These are phyloP conservation scores for Palythoa grandis DNA, from an alignment of 92 coral and sea anemone species.

Conservation along the genomic window DNA sequence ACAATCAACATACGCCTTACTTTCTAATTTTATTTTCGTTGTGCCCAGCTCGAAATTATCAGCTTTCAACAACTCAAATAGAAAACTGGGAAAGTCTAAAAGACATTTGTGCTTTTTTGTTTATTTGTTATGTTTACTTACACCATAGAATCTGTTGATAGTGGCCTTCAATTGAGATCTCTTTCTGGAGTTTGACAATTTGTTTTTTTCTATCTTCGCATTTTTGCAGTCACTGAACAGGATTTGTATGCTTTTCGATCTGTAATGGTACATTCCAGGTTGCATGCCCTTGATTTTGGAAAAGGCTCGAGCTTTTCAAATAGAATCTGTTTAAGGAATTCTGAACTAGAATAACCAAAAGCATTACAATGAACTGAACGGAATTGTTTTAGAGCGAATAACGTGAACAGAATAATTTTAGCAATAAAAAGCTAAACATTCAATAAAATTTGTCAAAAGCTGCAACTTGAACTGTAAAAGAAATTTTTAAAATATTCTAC, in stretches of 20 bases:
- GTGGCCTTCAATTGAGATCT: slow-evolving; percentile 27
- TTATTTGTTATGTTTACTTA: slow-evolving; percentile 19
- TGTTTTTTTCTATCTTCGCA: slow-evolving; percentile 16
- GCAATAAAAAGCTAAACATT: no score
- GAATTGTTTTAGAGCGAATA: no score
- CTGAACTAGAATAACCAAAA: not conserved
- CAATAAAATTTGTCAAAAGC: no score
- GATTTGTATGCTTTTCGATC: slow-evolving; percentile 13
- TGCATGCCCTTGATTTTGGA: slow-evolving; percentile 20
- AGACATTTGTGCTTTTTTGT: slow-evolving; percentile 21
- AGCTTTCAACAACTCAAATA: slow-evolving; percentile 12
- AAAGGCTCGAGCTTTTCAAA: slow-evolving; percentile 19
- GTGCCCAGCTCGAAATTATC: slow-evolving; percentile 1
- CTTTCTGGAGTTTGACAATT: slow-evolving; percentile 30
- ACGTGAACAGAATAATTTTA: no score
- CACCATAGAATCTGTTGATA: slow-evolving; percentile 13
- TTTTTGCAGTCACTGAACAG: slow-evolving; percentile 28
- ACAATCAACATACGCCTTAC: not conserved
- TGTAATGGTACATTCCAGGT: slow-evolving; percentile 9
- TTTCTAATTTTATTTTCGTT: slow-evolving; percentile 6
- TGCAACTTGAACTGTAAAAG: no score
- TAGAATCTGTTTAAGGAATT: no score
- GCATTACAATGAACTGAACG: no score
- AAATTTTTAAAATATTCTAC: no score
- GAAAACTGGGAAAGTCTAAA: slow-evolving; percentile 16